These are phyloP conservation scores for Ammodytes dubius DNA, from an alignment of 2,113 vertebrate species.

Conservation along the genomic window DNA sequence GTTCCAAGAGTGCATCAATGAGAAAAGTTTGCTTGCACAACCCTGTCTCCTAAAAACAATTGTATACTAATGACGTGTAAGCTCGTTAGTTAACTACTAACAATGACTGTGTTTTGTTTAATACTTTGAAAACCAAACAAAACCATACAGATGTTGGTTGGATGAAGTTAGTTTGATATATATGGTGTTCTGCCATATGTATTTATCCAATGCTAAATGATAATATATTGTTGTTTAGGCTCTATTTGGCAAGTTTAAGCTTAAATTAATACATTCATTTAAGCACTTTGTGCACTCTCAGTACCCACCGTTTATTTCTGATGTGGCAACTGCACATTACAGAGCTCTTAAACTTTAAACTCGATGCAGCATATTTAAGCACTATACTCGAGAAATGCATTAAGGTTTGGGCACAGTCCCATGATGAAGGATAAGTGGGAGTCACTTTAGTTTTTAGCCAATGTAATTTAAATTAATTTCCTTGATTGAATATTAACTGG, in stretches of 20 bases:
- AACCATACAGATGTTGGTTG: not conserved
- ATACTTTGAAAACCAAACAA: not conserved
- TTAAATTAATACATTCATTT: too few relatives aligned
- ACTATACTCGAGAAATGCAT: too few relatives aligned
- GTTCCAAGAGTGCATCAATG: not conserved
- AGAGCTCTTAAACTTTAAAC: not conserved
- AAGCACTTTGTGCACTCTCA: too few relatives aligned
- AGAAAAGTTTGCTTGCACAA: slow-evolving; percentile 7
- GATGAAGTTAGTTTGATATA: not conserved
- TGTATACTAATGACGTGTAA: not conserved
- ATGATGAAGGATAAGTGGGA: too few relatives aligned
- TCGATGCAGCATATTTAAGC: not conserved
- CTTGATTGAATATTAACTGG: not conserved
- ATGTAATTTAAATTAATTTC: not conserved
- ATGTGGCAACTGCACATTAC: too few relatives aligned
- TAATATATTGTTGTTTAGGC: not conserved
- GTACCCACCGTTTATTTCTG: too few relatives aligned
- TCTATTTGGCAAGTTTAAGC: not conserved
- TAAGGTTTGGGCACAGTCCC: too few relatives aligned
- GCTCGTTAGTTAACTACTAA: not conserved
- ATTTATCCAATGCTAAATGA: not conserved
- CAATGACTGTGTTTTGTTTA: not conserved
- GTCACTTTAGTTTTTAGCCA: not conserved
- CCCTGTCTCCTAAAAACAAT: not conserved
- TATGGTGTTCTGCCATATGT: not conserved